Evolutionary conservation across 1,140 invertebrate species (phyloP), one percentile per base, ranked within the genome.

Genomic region (Cotesia vestalis): DNA sequence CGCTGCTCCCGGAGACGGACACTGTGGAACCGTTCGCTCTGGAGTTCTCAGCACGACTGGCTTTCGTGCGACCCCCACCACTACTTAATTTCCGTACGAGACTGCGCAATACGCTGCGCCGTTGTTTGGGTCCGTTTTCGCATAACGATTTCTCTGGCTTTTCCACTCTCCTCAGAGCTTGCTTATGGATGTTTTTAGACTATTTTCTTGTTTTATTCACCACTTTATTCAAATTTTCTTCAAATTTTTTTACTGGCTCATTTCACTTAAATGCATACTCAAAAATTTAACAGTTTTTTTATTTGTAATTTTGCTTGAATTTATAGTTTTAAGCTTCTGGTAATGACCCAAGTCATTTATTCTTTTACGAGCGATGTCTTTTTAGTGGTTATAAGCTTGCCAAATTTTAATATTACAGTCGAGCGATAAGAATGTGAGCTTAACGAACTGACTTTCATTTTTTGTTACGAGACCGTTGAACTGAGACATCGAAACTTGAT

Each of bases 1-100:
- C 12, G 81, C 76, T 69, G 75, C 79, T 52, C 63, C 83, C 82
- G 73, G 80, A 81, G 72, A 78, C 77, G 75, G 85, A 83, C 80
- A 83, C 83, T 81, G 83, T 83, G 80, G 11, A 38, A 53, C 40
- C 17, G 57, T 62, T n/a, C n/a, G 36, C 20, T 55, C 51, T 34
- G 36, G 55, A 12, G 11, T 40, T 27, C 9, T 17, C 46, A 11
- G 11, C 36, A 66, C 60, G n/a, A 62, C 59, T 55, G 6, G 71
- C 71, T 34, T 70, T 66, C 46, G 60, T 61, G 11, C 40, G 6
- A 46, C 40, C 40, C 40, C 76, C 70, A 62, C 79, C 75, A 61
- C 76, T 74, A 73, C 81, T 81, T 57, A 82, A 69, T 14, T 75
- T 73, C 12, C 79, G 75, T 8, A 79, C 77, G 12, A 83, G 64